Percentiles rank a stretch among this genome's conserved stretches.
Conservation (phyloP, 2,113 vertebrate species). For the Dasyurus viverrinus region DNA sequence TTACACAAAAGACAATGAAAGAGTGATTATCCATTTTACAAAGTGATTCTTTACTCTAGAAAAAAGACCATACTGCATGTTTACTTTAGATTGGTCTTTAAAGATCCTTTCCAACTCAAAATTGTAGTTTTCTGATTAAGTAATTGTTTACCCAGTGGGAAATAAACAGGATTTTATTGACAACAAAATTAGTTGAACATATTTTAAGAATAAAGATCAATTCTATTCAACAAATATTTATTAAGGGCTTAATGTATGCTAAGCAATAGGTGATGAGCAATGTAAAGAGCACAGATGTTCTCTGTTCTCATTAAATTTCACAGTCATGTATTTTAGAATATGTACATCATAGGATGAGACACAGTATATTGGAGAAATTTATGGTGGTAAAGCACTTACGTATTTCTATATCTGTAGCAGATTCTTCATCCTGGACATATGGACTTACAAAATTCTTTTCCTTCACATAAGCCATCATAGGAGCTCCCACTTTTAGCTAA, state of each 20-base stretch:
- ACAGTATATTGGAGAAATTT: not conserved
- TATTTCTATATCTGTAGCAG: not conserved
- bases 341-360: no score
- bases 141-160: not conserved
- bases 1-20: slow-evolving; percentile 17
- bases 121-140: not conserved
- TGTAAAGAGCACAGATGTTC: not conserved
- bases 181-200: not conserved
- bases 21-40: slow-evolving; percentile 18
- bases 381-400: not conserved
- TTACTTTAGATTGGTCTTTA: not conserved
- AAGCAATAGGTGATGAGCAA: not conserved
- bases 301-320: not conserved
- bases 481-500: not conserved
- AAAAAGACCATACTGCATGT: not conserved
- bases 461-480: not conserved
- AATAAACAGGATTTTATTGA: not conserved
- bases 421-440: not conserved
- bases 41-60: slow-evolving; percentile 7
- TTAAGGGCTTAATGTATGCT: slow-evolving; percentile 2
- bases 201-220: not conserved
- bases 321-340: not conserved
- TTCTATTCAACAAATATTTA: not conserved
- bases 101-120: not conserved
- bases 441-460: not conserved